A percentile compares a stretch with the other conserved stretches of the same genome.
Evolutionary conservation across 2,113 vertebrate species (phyloP).

Genomic region (Anhinga rufa): DNA sequence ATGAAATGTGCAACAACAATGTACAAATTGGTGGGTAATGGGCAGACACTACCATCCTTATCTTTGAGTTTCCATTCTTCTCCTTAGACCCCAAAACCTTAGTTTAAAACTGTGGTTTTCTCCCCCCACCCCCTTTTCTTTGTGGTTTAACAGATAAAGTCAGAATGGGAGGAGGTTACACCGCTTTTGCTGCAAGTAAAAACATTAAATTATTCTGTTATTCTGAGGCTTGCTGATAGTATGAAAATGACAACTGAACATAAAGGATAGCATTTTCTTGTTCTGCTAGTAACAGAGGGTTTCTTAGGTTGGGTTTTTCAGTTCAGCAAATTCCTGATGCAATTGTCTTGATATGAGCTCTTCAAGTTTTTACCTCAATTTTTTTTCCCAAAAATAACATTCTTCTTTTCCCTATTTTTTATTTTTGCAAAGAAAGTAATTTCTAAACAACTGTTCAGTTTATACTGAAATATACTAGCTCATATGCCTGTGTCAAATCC

Average conservation of each 20-base stretch:
- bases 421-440: neutral
- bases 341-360: neutral
- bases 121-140: neutral
- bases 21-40: neutral
- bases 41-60: neutral
- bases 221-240: conserved; percentile 45
- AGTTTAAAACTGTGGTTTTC: neutral
- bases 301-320: conserved; percentile 3
- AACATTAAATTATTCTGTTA: conserved; percentile 58
- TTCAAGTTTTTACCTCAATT: neutral
- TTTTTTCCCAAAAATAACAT: neutral
- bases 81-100: conserved; percentile 6
- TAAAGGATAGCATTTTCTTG: conserved; percentile 24
- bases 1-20: neutral
- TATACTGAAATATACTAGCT: neutral
- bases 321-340: neutral
- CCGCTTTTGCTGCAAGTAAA: neutral
- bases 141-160: conserved; percentile 66
- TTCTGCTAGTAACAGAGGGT: neutral
- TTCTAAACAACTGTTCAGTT: neutral
- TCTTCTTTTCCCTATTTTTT: neutral
- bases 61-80: conserved; percentile 10
- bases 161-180: conserved; percentile 36
- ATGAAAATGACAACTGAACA: conserved; percentile 29
- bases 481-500: neutral